Base-by-base conservation (phyloP, 2,113 vertebrate species). In the Aphelocoma coerulescens region DNA sequence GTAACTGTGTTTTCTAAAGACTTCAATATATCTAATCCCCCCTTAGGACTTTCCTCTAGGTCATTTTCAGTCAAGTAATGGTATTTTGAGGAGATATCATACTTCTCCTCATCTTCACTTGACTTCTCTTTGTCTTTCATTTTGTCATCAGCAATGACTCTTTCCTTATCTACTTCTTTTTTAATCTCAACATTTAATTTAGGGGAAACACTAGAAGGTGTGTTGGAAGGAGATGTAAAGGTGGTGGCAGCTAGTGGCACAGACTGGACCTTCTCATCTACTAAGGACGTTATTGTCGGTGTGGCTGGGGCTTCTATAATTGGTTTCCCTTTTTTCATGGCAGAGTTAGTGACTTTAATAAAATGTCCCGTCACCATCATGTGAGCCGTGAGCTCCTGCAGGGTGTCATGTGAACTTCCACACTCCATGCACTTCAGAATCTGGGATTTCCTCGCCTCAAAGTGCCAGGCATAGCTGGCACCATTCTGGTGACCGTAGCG, bases 361-460 rank as follows among this genome's bases (percentile, higher is more conserved):
- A 99, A 99, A 97, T 99, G 99, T 95, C 99, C 99, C 0, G 99
- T 99, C 96, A 99, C 99, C 99, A 99, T 99, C 99, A 99, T 99
- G 97, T 99, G 99, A 95, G 99, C 99, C 0, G 99, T 99, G 86
- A 99, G 98, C 79, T 99, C 99, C 96, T 99, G 99, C 91, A 99
- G 97, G 3, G 99, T 99, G 81, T 99, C 99, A 10, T 99, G 99
- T 0, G 99, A 99, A 93, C 99, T 99, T 82, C 99, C 99, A 8
- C 99, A 99, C 96, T 99, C 99, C 99, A 99, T 99, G 97, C 99
- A 99, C 96, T 99, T 99, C 75, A 99, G 98, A 80, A 99, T 99
- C 95, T 99, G 99, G 15, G 99, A 99, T 97, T 99, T 99, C 46
- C 99, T 98, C 2, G 99, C 99, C 97, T 99, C 99, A 52, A 99